phyloP scores from a whole-genome alignment of 2,888 invertebrate genomes.

The Choristoneura rosaceana region DNA sequence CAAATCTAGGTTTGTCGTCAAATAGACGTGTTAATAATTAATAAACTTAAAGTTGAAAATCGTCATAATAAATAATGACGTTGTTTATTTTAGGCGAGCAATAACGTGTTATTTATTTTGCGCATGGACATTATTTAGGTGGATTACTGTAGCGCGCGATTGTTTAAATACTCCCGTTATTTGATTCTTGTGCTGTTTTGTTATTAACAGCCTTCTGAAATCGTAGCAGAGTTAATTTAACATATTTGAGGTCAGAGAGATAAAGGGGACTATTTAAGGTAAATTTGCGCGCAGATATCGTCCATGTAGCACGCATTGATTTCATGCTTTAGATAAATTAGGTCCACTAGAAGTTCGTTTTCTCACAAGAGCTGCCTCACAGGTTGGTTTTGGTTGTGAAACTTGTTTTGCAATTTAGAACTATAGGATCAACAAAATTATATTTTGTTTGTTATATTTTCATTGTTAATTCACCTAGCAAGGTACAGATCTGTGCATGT shows the following conservation, averaged over 20 bases:
- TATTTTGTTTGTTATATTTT: too few relatives aligned
- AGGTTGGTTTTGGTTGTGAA: not conserved
- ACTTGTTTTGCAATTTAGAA: too few relatives aligned
- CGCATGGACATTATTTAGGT: conserved; percentile 43
- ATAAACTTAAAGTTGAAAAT: conserved; percentile 26
- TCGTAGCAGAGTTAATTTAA: conserved; percentile 15
- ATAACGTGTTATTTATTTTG: conserved; percentile 46
- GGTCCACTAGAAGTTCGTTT: conserved; percentile 28
- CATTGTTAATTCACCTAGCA: too few relatives aligned
- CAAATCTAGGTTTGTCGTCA: conserved; percentile 13
- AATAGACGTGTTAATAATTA: conserved; percentile 42
- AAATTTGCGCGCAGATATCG: conserved; percentile 48
- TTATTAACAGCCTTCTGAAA: not conserved
- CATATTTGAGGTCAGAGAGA: conserved; percentile 54
- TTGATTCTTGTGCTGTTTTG: not conserved
- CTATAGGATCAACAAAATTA: too few relatives aligned
- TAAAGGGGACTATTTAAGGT: conserved; percentile 49
- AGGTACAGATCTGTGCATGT: too few relatives aligned
- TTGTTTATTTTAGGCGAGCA: conserved; percentile 63
- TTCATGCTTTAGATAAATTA: conserved; percentile 43
- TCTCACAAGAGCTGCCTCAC: not conserved
- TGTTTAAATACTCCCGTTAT: conserved; percentile 35
- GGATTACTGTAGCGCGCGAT: conserved; percentile 39
- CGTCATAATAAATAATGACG: conserved; percentile 52
- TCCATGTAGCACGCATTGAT: conserved; percentile 42